These are phyloP conservation scores for Hydra vulgaris DNA, from an alignment of 30 jellyfish, hydroid and myxozoan genomes.

Conservation along the genomic window DNA sequence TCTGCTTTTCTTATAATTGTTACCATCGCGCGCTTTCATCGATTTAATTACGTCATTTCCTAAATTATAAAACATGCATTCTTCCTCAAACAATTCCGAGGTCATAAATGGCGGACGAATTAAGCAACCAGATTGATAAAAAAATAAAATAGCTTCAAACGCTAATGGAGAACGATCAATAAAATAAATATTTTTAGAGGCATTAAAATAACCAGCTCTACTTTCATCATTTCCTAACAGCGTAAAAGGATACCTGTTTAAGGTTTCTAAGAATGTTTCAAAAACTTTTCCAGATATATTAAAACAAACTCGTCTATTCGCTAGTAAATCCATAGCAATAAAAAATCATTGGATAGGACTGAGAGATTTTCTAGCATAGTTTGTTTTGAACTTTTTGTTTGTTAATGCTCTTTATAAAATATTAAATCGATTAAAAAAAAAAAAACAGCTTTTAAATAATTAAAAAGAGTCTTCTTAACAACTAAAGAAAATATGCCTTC, in stretches of 20 bases:
- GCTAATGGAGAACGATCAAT: slow-evolving; percentile 61
- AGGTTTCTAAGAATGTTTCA: slow-evolving; percentile 71
- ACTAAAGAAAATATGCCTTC: too few relatives aligned
- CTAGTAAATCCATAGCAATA: background rate
- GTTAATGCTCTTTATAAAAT: too few relatives aligned
- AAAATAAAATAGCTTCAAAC: slow-evolving; percentile 78
- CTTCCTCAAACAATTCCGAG: slow-evolving; percentile 57
- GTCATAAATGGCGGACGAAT: slow-evolving; percentile 47
- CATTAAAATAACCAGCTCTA: slow-evolving; percentile 34
- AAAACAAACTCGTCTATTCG: slow-evolving; percentile 25
- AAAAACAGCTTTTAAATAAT: too few relatives aligned
- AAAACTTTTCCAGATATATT: slow-evolving; percentile 65
- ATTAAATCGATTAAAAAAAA: too few relatives aligned
- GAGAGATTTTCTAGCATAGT: too few relatives aligned
- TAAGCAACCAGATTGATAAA: slow-evolving; percentile 80
- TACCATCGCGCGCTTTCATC: slow-evolving; percentile 67
- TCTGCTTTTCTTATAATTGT: slow-evolving; percentile 28
- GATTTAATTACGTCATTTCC: slow-evolving; percentile 37
- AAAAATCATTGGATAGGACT: too few relatives aligned
- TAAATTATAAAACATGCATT: slow-evolving; percentile 54
- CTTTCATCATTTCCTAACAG: slow-evolving; percentile 52
- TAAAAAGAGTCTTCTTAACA: too few relatives aligned
- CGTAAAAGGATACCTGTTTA: slow-evolving; percentile 68
- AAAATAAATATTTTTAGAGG: slow-evolving; percentile 7
- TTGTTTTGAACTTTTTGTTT: too few relatives aligned